These are phyloP conservation scores for Chrysaora quinquecirrha DNA, from an alignment of 30 jellyfish, hydroid and myxozoan species.

Conservation along the genomic window DNA sequence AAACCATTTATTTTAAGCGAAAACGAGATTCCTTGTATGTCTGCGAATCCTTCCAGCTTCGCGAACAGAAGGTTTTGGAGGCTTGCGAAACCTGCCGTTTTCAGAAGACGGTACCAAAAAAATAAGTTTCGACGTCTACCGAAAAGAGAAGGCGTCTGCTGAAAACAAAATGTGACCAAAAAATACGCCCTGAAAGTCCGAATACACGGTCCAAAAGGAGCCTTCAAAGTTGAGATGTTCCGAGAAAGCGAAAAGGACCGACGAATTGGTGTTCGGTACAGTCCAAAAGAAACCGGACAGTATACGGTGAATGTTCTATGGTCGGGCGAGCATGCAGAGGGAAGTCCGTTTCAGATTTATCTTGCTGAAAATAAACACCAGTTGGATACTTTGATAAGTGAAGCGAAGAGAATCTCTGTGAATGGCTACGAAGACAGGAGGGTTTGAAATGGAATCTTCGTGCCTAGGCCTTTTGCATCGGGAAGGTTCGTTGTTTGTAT, in stretches of 20 bases:
- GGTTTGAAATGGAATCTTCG: slow-evolving; percentile 16
- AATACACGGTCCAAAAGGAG: slow-evolving; percentile 99
- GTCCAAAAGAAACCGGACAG: slow-evolving; percentile 90
- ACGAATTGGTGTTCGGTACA: slow-evolving; percentile 81
- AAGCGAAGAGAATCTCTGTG: slow-evolving; percentile 2
- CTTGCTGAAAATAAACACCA: slow-evolving; percentile 83
- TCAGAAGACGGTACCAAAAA: too few relatives aligned
- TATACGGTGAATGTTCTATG: slow-evolving; percentile 91
- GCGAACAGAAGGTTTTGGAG: too few relatives aligned
- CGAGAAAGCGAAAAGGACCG: slow-evolving; percentile 85
- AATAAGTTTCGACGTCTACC: too few relatives aligned
- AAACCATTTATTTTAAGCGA: neutral
- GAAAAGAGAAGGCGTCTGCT: too few relatives aligned
- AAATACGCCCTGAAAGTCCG: slow-evolving; percentile 93
- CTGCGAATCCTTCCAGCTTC: too few relatives aligned
- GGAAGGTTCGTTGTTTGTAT: too few relatives aligned
- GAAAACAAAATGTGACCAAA: too few relatives aligned
- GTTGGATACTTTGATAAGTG: slow-evolving; percentile 6
- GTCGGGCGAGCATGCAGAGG: slow-evolving; percentile 91
- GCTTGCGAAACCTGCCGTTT: too few relatives aligned
- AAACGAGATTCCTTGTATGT: neutral
- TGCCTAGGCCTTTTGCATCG: too few relatives aligned
- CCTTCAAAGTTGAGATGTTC: slow-evolving; percentile 92
- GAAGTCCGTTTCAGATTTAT: slow-evolving; percentile 90
- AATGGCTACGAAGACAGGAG: slow-evolving; percentile 25